phyloP scores from a whole-genome alignment of 1,140 invertebrate genomes.

The Plutomurus gul region DNA sequence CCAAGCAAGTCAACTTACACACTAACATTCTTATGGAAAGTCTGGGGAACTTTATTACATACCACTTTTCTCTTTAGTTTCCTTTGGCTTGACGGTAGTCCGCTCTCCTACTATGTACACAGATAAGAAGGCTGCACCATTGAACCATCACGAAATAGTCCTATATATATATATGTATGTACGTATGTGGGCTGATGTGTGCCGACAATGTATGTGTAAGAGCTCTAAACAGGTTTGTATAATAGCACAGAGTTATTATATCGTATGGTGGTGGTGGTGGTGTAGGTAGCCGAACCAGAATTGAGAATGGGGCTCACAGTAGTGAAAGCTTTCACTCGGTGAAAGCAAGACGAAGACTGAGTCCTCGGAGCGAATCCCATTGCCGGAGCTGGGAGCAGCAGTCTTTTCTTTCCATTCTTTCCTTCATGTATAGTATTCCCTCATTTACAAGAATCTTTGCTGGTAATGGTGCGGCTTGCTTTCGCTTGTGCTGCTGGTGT shows the following conservation, averaged over 20 bases:
- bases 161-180: neutral
- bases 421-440: neutral
- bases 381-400: neutral
- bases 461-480: neutral
- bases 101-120: no score
- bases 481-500: no score
- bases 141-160: no score
- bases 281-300: neutral
- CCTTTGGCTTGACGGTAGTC: neutral
- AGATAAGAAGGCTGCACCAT: no score
- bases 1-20: neutral
- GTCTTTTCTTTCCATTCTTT: neutral
- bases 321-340: slow-evolving; percentile 2
- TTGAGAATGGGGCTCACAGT: no score
- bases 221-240: no score
- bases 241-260: neutral
- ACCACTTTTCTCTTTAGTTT: neutral
- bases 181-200: no score
- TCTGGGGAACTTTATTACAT: neutral
- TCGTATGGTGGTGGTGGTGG: no score
- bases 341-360: neutral
- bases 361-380: neutral
- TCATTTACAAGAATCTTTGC: neutral
- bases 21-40: neutral
- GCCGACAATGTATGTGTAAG: no score